These are phyloP conservation scores for Cheilosia soror DNA, from an alignment of 2,888 invertebrate genomes.

Conservation along the genomic window DNA sequence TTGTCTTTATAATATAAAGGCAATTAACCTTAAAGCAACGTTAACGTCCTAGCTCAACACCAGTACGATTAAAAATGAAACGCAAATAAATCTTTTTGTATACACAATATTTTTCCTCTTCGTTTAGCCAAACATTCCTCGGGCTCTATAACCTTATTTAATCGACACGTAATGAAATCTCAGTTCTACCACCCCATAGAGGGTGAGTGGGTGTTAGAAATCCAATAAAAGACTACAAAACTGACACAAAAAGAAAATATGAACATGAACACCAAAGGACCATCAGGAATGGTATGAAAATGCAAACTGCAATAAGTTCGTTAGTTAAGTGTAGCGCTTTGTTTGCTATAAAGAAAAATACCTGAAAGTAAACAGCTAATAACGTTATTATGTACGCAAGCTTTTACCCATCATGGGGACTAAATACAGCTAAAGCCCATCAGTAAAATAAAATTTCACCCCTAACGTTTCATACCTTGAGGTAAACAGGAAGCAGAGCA, in stretches of 20 bases:
- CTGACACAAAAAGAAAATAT: neutral
- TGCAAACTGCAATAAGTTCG: neutral
- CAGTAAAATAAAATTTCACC: neutral
- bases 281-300: neutral
- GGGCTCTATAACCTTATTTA: neutral
- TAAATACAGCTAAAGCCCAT: neutral
- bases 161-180: neutral
- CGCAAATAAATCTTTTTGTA: too few species aligned
- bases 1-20: too few species aligned
- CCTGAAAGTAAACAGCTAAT: too few species aligned
- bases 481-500: neutral
- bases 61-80: too few species aligned
- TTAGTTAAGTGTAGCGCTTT: neutral
- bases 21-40: too few species aligned
- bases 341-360: too few species aligned
- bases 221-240: neutral
- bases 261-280: neutral
- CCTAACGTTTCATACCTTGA: neutral
- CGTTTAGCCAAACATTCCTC: neutral
- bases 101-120: too few species aligned
- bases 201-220: neutral
- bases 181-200: neutral
- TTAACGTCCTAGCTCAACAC: too few species aligned
- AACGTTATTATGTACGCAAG: too few species aligned
- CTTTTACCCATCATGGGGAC: too few species aligned